Conservation (phyloP, 2,113 vertebrate species). For the Probosciger aterrimus region DNA sequence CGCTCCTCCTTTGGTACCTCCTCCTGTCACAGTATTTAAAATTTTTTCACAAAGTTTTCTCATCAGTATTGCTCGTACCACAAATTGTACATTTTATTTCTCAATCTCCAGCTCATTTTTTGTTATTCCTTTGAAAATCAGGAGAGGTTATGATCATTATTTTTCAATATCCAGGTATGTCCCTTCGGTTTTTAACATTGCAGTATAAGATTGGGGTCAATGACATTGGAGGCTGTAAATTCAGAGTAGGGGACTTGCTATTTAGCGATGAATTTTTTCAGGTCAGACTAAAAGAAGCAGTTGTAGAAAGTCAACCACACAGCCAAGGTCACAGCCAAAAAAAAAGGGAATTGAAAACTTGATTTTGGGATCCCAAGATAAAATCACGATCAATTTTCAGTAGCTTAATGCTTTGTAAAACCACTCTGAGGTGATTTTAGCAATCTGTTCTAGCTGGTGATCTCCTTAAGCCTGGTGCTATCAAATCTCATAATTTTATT, state of each 20-base stretch:
- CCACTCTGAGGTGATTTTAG: background rate
- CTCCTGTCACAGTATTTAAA: background rate
- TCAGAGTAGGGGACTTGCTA: background rate
- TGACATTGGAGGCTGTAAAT: background rate
- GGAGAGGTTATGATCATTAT: background rate
- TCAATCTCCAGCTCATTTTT: background rate
- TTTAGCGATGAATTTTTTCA: background rate
- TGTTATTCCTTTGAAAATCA: background rate
- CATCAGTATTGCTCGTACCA: background rate
- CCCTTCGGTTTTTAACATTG: background rate
- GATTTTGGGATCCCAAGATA: background rate
- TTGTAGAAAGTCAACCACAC: background rate
- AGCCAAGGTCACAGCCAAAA: background rate
- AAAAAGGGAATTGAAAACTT: background rate
- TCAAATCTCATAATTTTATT: background rate
- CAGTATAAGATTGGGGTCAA: background rate
- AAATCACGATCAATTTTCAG: background rate
- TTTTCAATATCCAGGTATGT: background rate
- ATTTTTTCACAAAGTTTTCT: background rate
- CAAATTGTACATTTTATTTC: background rate
- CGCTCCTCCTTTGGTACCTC: background rate
- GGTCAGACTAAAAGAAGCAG: background rate
- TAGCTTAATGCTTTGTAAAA: conserved; percentile 9
- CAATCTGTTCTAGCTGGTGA: background rate
- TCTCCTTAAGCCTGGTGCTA: background rate